These are phyloP conservation scores for Drosophila recens DNA, from an alignment of 2,888 invertebrate species.

Conservation along the genomic window DNA sequence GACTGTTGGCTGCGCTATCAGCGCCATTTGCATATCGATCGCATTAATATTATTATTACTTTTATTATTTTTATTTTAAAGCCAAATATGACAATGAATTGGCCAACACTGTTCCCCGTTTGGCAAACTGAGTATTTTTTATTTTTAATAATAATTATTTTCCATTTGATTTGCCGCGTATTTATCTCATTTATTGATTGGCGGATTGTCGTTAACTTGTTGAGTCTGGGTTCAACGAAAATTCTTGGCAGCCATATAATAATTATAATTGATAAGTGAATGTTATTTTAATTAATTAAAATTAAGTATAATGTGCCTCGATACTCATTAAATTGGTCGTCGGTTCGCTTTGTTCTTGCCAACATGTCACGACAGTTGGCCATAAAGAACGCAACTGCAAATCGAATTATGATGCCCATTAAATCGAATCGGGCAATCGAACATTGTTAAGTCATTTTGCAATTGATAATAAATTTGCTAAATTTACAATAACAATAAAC, in stretches of 20 bases:
- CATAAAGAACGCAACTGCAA: slow-evolving; percentile 49
- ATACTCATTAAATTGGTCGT: slow-evolving; percentile 31
- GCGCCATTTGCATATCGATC: slow-evolving; percentile 77
- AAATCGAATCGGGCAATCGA: slow-evolving; percentile 57
- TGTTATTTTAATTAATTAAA: slow-evolving; percentile 78
- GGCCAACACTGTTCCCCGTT: slow-evolving; percentile 24
- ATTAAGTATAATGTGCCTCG: slow-evolving; percentile 66
- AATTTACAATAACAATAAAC: slow-evolving; percentile 60
- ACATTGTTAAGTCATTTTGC: slow-evolving; percentile 66
- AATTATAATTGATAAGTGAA: slow-evolving; percentile 65
- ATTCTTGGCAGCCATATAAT: slow-evolving; percentile 42
- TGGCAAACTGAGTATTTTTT: neutral
- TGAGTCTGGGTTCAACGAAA: slow-evolving; percentile 45
- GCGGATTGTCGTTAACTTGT: slow-evolving; percentile 19
- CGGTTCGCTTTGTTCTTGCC: slow-evolving; percentile 50
- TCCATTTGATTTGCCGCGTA: slow-evolving; percentile 10
- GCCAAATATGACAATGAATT: slow-evolving; percentile 36
- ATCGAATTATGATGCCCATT: slow-evolving; percentile 67
- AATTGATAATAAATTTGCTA: slow-evolving; percentile 62
- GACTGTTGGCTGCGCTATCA: slow-evolving; percentile 53
- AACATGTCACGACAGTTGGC: slow-evolving; percentile 22
- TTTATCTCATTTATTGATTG: slow-evolving; percentile 1
- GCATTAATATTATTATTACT: slow-evolving; percentile 67
- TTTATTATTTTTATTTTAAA: slow-evolving; percentile 39
- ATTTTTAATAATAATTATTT: slow-evolving; percentile 15